Evolutionary conservation across 1,140 invertebrate genomes (phyloP).

Genomic region (Meloidogyne chitwoodi): DNA sequence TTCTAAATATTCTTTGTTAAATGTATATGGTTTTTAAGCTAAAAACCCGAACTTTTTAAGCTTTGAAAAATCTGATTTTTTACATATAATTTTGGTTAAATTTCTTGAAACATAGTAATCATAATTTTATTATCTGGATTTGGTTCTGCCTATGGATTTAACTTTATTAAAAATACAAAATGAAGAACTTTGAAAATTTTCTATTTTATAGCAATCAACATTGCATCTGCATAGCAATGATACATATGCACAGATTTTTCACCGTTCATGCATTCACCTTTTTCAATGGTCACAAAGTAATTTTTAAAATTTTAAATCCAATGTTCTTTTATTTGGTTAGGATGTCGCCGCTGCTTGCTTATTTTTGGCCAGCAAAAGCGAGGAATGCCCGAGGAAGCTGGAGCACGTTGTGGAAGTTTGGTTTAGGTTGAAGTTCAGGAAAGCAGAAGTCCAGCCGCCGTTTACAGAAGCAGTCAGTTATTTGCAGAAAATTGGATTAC

Average conservation of each 20-base stretch:
- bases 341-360: conserved; percentile 39
- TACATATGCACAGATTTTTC: conserved; percentile 34
- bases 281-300: conserved; percentile 22
- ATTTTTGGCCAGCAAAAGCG: conserved; percentile 36
- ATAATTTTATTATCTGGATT: too few relatives aligned
- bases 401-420: conserved; percentile 37
- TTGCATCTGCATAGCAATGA: conserved; percentile 30
- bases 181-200: not conserved
- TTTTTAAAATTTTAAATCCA: conserved; percentile 4
- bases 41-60: too few relatives aligned
- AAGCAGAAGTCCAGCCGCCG: conserved; percentile 11
- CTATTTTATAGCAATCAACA: conserved; percentile 9
- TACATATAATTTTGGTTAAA: too few relatives aligned
- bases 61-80: too few relatives aligned
- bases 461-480: conserved; percentile 26
- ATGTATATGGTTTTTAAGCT: too few relatives aligned
- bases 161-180: too few relatives aligned
- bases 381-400: conserved; percentile 40
- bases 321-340: conserved; percentile 2
- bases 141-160: too few relatives aligned
- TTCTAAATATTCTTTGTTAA: not conserved
- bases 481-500: not conserved
- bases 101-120: too few relatives aligned
- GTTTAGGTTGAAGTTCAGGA: conserved; percentile 31
- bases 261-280: conserved; percentile 29